These are phyloP conservation scores for Florisuga fusca DNA, from an alignment of 2,797 vertebrate species.

Conservation along the genomic window DNA sequence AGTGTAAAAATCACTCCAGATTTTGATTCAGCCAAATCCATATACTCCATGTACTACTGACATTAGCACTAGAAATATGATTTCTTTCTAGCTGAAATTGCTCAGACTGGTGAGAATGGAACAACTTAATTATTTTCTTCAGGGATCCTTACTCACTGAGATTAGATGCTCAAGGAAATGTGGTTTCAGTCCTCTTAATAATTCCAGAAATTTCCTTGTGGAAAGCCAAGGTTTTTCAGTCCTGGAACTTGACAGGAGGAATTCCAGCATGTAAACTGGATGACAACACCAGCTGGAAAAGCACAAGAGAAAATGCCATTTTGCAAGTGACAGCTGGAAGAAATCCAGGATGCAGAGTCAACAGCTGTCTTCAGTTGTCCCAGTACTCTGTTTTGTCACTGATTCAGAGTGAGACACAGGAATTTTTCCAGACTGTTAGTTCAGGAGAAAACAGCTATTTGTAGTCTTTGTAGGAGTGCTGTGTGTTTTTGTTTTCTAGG, in stretches of 20 bases:
- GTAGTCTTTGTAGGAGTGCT: background rate
- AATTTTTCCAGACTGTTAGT: background rate
- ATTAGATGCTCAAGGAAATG: background rate
- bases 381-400: background rate
- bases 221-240: constrained; percentile 4
- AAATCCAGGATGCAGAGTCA: background rate
- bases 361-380: constrained; percentile 30
- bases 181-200: background rate
- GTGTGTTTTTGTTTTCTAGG: background rate
- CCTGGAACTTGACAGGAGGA: background rate
- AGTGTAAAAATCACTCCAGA: background rate
- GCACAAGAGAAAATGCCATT: background rate
- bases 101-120: background rate
- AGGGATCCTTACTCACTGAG: background rate
- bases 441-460: background rate
- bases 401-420: background rate
- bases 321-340: constrained; percentile 28
- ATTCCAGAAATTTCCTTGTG: background rate
- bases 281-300: background rate
- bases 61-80: background rate
- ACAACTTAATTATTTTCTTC: background rate
- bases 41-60: background rate
- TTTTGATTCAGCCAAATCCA: background rate
- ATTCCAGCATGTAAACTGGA: background rate
- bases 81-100: background rate